phyloP scores from a whole-genome alignment of 1,140 invertebrate genomes.

The Camponotus vicinus region DNA sequence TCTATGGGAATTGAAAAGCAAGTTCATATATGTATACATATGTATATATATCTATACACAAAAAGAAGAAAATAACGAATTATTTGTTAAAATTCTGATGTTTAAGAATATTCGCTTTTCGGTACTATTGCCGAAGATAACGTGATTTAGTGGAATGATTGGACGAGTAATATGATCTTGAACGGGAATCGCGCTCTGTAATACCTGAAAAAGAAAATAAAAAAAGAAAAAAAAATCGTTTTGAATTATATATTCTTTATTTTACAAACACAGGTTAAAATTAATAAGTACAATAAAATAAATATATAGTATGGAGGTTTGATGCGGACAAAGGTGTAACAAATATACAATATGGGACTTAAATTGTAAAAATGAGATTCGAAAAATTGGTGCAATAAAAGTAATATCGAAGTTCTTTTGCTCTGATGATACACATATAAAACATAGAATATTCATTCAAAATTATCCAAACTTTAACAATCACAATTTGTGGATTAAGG shows the following conservation, averaged over 20 bases:
- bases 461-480: background rate
- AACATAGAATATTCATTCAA: background rate
- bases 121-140: background rate
- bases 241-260: background rate
- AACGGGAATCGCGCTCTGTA: slow-evolving; percentile 17
- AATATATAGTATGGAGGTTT: background rate
- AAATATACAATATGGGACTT: slow-evolving; percentile 4
- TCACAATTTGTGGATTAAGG: background rate
- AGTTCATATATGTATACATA: slow-evolving; percentile 59
- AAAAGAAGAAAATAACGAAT: slow-evolving; percentile 66
- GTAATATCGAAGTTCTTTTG: background rate
- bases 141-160: slow-evolving; percentile 39
- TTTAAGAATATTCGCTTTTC: background rate
- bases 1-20: slow-evolving; percentile 68
- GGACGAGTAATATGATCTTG: slow-evolving; percentile 25
- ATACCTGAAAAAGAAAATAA: slow-evolving; percentile 24
- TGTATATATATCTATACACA: slow-evolving; percentile 60
- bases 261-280: background rate
- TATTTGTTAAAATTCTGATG: slow-evolving; percentile 3
- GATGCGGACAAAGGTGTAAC: background rate
- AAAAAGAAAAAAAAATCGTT: background rate
- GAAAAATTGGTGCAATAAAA: slow-evolving; percentile 2
- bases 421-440: background rate
- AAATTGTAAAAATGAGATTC: background rate
- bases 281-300: slow-evolving; percentile 8